A percentile compares a stretch with the other conserved stretches of the same genome.
Evolutionary conservation across 2,797 vertebrate species (phyloP).

Genomic region (Acanthopagrus latus): DNA sequence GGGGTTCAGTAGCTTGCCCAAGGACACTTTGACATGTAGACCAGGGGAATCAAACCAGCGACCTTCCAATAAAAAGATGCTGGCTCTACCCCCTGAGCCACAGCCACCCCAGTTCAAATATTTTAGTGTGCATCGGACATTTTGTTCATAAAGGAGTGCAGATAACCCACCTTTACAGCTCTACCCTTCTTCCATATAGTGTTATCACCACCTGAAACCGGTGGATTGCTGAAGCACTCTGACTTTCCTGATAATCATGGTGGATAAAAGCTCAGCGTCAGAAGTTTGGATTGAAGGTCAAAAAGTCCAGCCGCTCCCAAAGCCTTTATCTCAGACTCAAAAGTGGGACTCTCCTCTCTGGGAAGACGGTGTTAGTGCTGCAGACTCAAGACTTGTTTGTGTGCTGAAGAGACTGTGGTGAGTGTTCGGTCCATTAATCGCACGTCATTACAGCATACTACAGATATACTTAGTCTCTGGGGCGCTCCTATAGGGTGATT

Average conservation of each 20-base stretch:
- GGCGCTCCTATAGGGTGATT: no score
- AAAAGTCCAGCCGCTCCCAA: not conserved
- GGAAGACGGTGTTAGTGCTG: not conserved
- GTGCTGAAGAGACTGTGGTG: not conserved
- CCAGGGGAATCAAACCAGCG: no score
- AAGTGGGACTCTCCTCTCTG: constrained; percentile 4
- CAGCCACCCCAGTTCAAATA: no score
- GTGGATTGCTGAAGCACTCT: not conserved
- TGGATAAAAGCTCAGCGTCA: not conserved
- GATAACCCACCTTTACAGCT: not conserved
- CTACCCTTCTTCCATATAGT: not conserved
- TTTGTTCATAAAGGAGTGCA: no score
- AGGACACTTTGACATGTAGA: no score
- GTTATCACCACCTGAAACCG: not conserved
- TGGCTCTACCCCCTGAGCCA: no score
- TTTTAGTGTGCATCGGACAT: no score
- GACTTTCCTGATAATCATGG: constrained; percentile 1
- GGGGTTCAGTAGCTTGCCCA: no score
- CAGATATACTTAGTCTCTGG: not conserved
- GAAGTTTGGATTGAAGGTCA: not conserved
- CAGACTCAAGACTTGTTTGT: not conserved
- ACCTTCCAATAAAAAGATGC: no score
- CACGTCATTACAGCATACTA: not conserved
- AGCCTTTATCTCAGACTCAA: not conserved
- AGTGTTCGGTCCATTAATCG: not conserved